Conservation (phyloP, 2,888 invertebrate species). For the Papilio elwesi region DNA sequence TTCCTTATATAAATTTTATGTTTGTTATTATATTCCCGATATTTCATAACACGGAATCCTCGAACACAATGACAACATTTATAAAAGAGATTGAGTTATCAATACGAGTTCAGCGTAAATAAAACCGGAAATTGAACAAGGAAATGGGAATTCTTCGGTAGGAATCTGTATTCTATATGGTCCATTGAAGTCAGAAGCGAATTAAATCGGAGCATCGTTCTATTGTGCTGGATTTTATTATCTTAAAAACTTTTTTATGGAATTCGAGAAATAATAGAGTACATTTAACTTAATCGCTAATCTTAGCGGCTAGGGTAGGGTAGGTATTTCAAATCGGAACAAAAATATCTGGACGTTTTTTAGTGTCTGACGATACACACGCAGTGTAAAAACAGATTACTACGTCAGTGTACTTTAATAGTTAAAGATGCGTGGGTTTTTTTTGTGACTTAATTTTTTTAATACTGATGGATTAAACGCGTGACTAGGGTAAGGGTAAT, state of each 20-base stretch:
- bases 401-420: no score
- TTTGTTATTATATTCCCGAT: neutral
- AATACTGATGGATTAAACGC: no score
- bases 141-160: constrained; percentile 31
- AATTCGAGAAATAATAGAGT: neutral
- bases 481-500: no score
- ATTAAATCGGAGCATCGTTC: constrained; percentile 17
- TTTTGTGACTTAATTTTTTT: no score
- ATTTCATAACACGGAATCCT: neutral
- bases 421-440: no score
- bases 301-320: no score
- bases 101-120: constrained; percentile 33
- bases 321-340: no score
- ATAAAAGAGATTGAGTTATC: constrained; percentile 28
- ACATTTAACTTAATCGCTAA: no score
- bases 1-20: constrained; percentile 1
- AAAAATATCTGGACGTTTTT: no score
- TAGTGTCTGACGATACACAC: no score
- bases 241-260: neutral
- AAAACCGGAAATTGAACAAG: constrained; percentile 32
- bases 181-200: constrained; percentile 30
- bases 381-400: no score
- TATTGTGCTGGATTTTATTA: neutral
- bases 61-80: constrained; percentile 18
- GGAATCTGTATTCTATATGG: constrained; percentile 30